Conservation (phyloP, 2,113 vertebrate species). For the Callipepla squamata region DNA sequence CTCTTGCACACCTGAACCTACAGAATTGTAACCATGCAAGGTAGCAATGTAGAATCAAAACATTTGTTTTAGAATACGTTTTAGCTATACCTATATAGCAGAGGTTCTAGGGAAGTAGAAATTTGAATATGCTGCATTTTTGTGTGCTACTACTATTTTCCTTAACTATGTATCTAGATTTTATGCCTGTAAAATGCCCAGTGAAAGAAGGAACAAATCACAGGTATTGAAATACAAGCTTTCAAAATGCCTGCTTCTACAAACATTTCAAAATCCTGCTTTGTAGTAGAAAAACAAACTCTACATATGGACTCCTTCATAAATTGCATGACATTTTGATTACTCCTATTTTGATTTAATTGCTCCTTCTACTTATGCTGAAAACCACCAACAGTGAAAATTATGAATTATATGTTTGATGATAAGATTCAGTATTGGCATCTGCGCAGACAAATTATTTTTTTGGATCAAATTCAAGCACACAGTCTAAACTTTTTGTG, state of each 20-base stretch:
- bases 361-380: background rate
- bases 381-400: constrained; percentile 10
- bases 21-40: background rate
- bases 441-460: background rate
- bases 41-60: background rate
- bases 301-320: background rate
- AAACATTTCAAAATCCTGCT: background rate
- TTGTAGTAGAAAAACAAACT: background rate
- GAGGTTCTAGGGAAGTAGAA: background rate
- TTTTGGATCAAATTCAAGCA: constrained; percentile 10
- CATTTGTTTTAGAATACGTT: background rate
- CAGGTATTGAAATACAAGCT: background rate
- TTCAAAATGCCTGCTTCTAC: background rate
- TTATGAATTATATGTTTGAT: background rate
- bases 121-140: background rate
- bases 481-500: background rate
- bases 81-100: background rate
- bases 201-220: background rate
- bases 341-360: constrained; percentile 19
- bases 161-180: background rate
- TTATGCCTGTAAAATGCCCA: background rate
- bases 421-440: background rate
- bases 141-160: background rate
- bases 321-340: background rate
- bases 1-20: background rate